A percentile compares a stretch with the other conserved stretches of the same genome.
These are phyloP conservation scores for Alectoris magna DNA, from an alignment of 2,797 vertebrate genomes.

Conservation along the genomic window DNA sequence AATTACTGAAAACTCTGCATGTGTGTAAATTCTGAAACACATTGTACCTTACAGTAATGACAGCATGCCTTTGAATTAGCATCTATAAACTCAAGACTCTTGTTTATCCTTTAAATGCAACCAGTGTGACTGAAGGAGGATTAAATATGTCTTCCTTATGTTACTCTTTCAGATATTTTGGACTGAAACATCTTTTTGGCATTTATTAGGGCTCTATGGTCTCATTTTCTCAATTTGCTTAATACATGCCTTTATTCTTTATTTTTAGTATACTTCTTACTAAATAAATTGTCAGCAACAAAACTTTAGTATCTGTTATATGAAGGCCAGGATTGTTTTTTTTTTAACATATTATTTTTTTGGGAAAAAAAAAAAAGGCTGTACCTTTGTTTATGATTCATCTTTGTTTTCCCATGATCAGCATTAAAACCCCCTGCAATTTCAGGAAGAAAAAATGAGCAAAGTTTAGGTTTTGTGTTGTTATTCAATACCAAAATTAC, in stretches of 20 bases:
- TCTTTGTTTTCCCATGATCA: neutral
- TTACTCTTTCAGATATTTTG: slow-evolving; percentile 31
- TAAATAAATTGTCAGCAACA: neutral
- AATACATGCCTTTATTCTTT: slow-evolving; percentile 4
- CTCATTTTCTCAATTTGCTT: slow-evolving; percentile 25
- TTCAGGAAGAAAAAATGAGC: neutral
- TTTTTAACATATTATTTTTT: neutral
- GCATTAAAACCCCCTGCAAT: neutral
- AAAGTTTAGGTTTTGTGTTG: neutral
- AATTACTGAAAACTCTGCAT: neutral
- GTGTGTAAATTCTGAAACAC: neutral
- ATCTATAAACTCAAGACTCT: slow-evolving; percentile 38
- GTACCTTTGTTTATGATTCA: neutral
- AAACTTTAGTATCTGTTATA: neutral
- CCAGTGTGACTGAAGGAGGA: slow-evolving; percentile 52
- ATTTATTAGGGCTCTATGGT: slow-evolving; percentile 14
- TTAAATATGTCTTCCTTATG: slow-evolving; percentile 5
- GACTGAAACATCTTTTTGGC: slow-evolving; percentile 37
- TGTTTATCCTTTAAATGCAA: slow-evolving; percentile 49
- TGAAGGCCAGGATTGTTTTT: neutral
- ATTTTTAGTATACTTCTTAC: neutral
- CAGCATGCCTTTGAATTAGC: slow-evolving; percentile 2
- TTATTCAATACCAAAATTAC: neutral
- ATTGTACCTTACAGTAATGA: slow-evolving; percentile 44
- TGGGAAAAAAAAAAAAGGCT: neutral